Conservation (phyloP, 1,140 invertebrate species). For the Dolichoris vasculosae region DNA sequence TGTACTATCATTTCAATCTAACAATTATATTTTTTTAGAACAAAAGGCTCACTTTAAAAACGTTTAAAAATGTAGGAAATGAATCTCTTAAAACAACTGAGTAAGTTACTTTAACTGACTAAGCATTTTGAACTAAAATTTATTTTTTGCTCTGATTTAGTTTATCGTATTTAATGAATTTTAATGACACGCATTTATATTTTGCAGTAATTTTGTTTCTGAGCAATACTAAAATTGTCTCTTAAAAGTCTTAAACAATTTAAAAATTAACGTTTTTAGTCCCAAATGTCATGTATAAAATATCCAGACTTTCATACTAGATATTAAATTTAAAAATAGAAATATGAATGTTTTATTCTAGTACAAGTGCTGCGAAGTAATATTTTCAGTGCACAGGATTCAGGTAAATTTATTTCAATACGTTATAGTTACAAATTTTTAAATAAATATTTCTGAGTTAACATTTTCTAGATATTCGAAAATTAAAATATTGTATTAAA, state of each 20-base stretch:
- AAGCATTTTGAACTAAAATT: not conserved
- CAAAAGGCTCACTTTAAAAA: not conserved
- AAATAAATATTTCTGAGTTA: not conserved
- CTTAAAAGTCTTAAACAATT: not conserved
- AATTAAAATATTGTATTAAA: too few relatives aligned
- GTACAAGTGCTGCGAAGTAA: too few relatives aligned
- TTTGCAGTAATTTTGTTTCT: not conserved
- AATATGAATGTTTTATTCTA: not conserved
- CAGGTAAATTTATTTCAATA: not conserved
- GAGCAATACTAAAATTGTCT: not conserved
- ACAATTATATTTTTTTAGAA: not conserved
- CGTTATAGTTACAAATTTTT: not conserved
- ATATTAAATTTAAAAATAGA: not conserved
- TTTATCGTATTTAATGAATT: not conserved
- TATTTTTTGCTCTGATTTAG: not conserved
- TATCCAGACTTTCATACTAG: not conserved
- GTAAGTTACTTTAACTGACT: not conserved
- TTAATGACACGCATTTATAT: not conserved
- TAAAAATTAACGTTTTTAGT: not conserved
- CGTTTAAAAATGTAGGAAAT: not conserved
- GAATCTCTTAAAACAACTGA: not conserved
- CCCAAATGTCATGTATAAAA: not conserved
- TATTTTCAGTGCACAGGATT: not conserved
- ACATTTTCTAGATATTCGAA: not conserved
- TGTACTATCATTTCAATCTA: not conserved